Evolutionary conservation across 2,888 invertebrate species (phyloP).

Genomic region (Volucella bombylans): DNA sequence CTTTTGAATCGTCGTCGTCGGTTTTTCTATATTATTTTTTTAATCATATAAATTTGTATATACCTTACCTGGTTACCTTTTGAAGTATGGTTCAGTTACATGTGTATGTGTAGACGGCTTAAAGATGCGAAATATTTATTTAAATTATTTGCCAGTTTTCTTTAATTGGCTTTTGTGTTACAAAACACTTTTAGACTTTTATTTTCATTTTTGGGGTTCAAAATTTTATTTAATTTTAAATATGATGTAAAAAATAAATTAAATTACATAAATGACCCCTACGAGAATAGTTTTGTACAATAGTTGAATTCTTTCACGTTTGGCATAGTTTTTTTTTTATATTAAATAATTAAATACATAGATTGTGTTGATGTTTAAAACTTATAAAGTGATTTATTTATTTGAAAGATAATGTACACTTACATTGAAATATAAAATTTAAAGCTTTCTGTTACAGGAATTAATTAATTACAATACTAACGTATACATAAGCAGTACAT

Average conservation of each 20-base stretch:
- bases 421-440: too few relatives aligned
- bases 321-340: background rate
- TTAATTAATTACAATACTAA: too few relatives aligned
- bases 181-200: conserved; percentile 24
- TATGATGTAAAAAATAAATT: background rate
- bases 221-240: conserved; percentile 12
- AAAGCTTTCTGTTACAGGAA: too few relatives aligned
- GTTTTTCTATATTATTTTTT: conserved; percentile 31
- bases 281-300: background rate
- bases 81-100: background rate
- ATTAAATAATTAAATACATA: too few relatives aligned
- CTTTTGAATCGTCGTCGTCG: conserved; percentile 18
- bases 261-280: conserved; percentile 12
- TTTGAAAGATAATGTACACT: too few relatives aligned
- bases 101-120: conserved; percentile 24
- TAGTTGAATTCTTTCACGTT: background rate
- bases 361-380: too few relatives aligned
- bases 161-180: conserved; percentile 55
- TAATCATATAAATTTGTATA: conserved; percentile 19
- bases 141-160: conserved; percentile 51
- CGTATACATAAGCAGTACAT: too few relatives aligned
- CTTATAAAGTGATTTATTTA: too few relatives aligned
- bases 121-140: conserved; percentile 60
- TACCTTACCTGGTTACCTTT: background rate
- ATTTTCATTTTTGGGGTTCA: background rate